Evolutionary conservation across 2,113 vertebrate genomes (phyloP), one percentile per base, ranked within the genome.

Genomic region (Tragelaphus strepsiceros): DNA sequence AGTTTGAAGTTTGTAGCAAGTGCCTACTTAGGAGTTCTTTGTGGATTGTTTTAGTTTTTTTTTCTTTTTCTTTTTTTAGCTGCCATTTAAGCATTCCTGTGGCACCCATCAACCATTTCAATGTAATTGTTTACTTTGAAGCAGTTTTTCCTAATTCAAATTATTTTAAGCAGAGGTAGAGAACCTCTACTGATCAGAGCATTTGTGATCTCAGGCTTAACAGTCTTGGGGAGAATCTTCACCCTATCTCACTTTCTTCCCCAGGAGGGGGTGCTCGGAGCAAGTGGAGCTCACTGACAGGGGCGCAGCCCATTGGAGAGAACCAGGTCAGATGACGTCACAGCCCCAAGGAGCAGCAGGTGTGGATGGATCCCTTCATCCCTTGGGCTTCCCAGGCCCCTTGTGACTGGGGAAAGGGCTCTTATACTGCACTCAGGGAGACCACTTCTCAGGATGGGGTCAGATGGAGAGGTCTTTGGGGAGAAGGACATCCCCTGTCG

Each of bases 401-500:
- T 93, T 21, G 16, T 4, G 93, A 94, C 96, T 8, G 58, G 96
- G 97, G 95, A 94, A 98, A 98, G 96, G 97, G 97, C 97, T 98
- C 88, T 95, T 97, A 59, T 35, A 87, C 91, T 90, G 97, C 92
- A 98, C 95, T 98, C 98, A 98, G 98, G 97, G 97, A 97, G 96
- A 98, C 97, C 94, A 90, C 98, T 96, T 97, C 96, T 97, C 97
- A 97, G 97, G 97, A 96, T 97, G 97, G 96, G 95, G 96, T 97
- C 94, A 54, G 86, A 61, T 89, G 88, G 95, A 91, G 91, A 97
- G 90, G 88, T 94, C 97, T 94, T 74, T 30, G 59, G 94, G 92
- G 78, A 95, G 95, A 88, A 82, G 74, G 97, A 46, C 7, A 39
- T 59, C 96, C 94, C 90, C 84, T 0, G 2, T 82, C 32, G n/a